Evolutionary conservation across 2,888 invertebrate genomes (phyloP).

Genomic region (Carterocephalus palaemon): DNA sequence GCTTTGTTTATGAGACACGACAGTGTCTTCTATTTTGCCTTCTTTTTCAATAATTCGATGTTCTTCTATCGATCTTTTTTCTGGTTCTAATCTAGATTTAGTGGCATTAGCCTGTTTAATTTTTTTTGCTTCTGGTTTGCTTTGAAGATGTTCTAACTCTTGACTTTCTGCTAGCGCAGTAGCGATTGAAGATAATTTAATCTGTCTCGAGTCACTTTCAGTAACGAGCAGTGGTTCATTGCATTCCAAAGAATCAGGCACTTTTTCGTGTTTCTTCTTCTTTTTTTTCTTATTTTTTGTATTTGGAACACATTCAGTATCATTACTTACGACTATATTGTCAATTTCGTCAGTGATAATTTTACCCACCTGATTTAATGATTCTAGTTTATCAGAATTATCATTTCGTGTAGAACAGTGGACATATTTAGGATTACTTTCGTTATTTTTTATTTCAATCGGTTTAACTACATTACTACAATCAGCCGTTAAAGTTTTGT

Average conservation of each 20-base stretch:
- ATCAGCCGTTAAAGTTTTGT: too few relatives aligned
- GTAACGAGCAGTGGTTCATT: slow-evolving; percentile 16
- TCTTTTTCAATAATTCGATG: neutral
- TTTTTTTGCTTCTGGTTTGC: neutral
- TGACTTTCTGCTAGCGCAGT: neutral
- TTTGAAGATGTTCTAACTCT: neutral
- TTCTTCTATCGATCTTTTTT: neutral
- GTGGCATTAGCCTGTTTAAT: neutral
- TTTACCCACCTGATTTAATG: neutral
- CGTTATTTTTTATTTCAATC: too few relatives aligned
- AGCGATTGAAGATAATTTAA: neutral
- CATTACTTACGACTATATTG: neutral
- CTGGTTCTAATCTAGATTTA: slow-evolving; percentile 3
- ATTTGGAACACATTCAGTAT: neutral
- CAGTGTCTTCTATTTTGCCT: neutral
- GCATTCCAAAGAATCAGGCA: slow-evolving; percentile 22
- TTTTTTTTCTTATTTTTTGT: slow-evolving; percentile 35
- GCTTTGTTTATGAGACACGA: slow-evolving; percentile 14
- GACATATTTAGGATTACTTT: too few relatives aligned
- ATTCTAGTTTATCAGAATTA: neutral
- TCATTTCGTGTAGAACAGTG: too few relatives aligned
- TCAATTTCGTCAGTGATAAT: neutral
- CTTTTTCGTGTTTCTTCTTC: slow-evolving; percentile 35
- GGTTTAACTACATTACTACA: too few relatives aligned
- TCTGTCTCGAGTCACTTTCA: neutral